Conservation (phyloP, 2,797 vertebrate species). For the Urophycis tenuis region DNA sequence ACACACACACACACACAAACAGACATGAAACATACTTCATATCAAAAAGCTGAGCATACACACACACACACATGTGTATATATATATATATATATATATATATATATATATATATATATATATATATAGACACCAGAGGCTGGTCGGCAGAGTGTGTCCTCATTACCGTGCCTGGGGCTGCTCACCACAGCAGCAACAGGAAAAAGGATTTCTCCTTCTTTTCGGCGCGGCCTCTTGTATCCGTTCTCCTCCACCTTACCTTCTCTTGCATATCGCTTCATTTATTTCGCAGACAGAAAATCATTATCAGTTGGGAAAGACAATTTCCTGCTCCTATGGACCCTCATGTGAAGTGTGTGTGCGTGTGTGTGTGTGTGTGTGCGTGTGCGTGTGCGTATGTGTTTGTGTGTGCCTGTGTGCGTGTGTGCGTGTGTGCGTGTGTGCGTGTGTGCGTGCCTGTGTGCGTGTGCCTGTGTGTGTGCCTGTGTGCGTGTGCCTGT, state of each 20-base stretch:
- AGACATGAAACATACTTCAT: conserved; percentile 24
- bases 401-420: conserved; percentile 10
- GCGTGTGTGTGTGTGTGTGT: conserved; percentile 3
- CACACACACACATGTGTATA: not conserved
- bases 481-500: conserved; percentile 8
- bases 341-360: conserved; percentile 23
- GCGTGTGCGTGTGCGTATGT: not conserved
- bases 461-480: not conserved
- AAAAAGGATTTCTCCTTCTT: conserved; percentile 52
- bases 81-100: not conserved
- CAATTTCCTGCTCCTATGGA: conserved; percentile 60
- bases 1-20: conserved; percentile 42
- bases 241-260: conserved; percentile 33
- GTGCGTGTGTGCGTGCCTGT: not conserved
- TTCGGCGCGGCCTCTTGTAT: conserved; percentile 6
- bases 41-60: not conserved
- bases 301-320: conserved; percentile 62
- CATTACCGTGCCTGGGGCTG: conserved; percentile 61
- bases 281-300: conserved; percentile 65
- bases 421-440: conserved; percentile 3
- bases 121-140: conserved; percentile 22
- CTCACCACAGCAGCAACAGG: conserved; percentile 56
- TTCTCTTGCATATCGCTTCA: conserved; percentile 62
- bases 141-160: conserved; percentile 59
- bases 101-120: conserved; percentile 37